Conservation (phyloP, 1,140 invertebrate species). For the Choristoneura fumiferana region DNA sequence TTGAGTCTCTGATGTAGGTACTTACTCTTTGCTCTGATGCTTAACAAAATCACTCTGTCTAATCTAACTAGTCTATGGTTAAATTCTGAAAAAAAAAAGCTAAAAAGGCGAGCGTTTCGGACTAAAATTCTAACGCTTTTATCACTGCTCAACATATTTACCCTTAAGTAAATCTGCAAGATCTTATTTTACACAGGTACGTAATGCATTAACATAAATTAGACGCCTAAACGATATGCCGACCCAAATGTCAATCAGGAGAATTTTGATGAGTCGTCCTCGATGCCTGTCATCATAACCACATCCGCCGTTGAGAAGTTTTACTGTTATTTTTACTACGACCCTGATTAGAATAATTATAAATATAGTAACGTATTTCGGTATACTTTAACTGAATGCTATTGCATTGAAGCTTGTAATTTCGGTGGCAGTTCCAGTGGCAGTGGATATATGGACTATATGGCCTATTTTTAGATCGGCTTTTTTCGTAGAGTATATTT, state of each 20-base stretch:
- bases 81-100: slow-evolving; percentile 26
- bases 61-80: slow-evolving; percentile 24
- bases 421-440: slow-evolving; percentile 5
- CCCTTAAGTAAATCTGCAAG: slow-evolving; percentile 26
- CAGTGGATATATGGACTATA: too few relatives aligned
- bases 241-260: slow-evolving; percentile 20
- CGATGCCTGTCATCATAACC: slow-evolving; percentile 47
- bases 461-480: slow-evolving; percentile 75
- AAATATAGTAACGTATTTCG: not conserved
- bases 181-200: slow-evolving; percentile 38
- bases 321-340: slow-evolving; percentile 39
- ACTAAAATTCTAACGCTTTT: slow-evolving; percentile 49
- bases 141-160: slow-evolving; percentile 36
- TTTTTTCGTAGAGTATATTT: slow-evolving; percentile 52
- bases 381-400: too few relatives aligned
- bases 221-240: slow-evolving; percentile 4
- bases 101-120: slow-evolving; percentile 48
- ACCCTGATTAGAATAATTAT: not conserved
- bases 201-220: slow-evolving; percentile 20
- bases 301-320: slow-evolving; percentile 57
- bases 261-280: slow-evolving; percentile 58
- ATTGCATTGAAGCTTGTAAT: too few relatives aligned
- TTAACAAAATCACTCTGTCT: not conserved
- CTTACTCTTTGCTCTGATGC: too few relatives aligned
- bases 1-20: too few relatives aligned